Percentiles rank a stretch among this genome's conserved stretches.
phyloP scores from a whole-genome alignment of 2,888 invertebrate genomes.

The Pinctada fucata region DNA sequence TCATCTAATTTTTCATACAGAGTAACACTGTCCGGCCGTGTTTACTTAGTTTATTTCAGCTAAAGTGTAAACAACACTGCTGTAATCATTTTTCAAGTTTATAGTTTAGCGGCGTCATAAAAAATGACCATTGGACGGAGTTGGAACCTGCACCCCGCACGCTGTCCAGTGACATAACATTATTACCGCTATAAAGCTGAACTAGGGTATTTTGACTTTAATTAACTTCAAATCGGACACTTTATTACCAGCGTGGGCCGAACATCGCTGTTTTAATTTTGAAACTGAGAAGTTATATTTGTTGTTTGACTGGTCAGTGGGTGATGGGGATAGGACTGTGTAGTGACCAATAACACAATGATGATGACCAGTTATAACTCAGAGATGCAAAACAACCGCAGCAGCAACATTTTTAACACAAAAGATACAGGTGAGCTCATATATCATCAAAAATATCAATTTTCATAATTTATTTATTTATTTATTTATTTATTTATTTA shows the following conservation, averaged over 20 bases:
- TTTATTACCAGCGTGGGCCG: too few relatives aligned
- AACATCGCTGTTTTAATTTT: not conserved
- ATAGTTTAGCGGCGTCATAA: conserved; percentile 21
- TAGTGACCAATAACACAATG: too few relatives aligned
- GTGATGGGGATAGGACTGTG: too few relatives aligned
- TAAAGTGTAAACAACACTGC: conserved; percentile 25
- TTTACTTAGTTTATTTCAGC: conserved; percentile 33
- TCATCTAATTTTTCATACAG: conserved; percentile 31
- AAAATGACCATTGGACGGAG: conserved; percentile 18
- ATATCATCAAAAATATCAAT: too few relatives aligned
- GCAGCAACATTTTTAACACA: too few relatives aligned
- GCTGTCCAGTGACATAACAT: conserved; percentile 1
- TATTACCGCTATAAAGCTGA: not conserved
- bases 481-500: too few relatives aligned
- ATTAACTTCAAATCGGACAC: not conserved
- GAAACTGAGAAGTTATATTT: not conserved
- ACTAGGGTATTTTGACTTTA: not conserved
- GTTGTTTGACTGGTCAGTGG: too few relatives aligned
- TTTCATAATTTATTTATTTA: too few relatives aligned
- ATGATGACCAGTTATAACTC: too few relatives aligned
- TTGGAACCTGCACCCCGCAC: not conserved
- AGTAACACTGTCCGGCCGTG: conserved; percentile 10
- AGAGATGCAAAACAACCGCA: too few relatives aligned
- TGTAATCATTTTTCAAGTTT: conserved; percentile 28
- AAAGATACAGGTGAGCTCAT: too few relatives aligned